Evolutionary conservation across 2,797 vertebrate genomes (phyloP), one percentile per base, ranked within the genome.

Genomic region (Agapornis canus): DNA sequence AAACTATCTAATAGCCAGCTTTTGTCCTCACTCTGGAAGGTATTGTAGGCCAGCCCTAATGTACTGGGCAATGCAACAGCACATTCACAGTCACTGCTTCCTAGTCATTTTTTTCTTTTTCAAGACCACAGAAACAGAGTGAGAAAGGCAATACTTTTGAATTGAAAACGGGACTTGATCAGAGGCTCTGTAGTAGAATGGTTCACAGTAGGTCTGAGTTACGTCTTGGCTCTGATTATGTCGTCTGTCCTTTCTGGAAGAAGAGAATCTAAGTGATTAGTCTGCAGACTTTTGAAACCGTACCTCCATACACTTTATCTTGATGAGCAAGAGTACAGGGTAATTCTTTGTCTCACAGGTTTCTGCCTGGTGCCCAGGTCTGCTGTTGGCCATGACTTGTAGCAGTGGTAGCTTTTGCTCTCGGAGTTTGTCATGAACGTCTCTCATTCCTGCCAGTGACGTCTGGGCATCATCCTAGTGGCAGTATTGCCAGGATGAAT

Each of bases 251-350:
- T 86, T 91, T 78, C 82, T 93, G 43, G 54, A 78, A 18, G 40
- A 54, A 90, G 39, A 66, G 48, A 78, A 66, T 83, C 35, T 14
- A 61, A 65, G 56, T 31, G 16, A 75, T 81, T 82, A 17, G 25
- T 56, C 42, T 59, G 79, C 3, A 72, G 42, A 14, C 32, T 89
- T 89, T 82, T 85, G 84, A 92, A 95, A 91, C 54, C 0, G 0
- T 85, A 71, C 13, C 83, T 87, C 31, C 42, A 21, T 17, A 12
- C 3, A 5, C 21, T 37, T 82, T 92, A 90, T 78, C 81, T 81
- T 66, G 92, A 91, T 94, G 65, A 89, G n/a, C 49, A 57, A 26
- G 68, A 49, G 42, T 32, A 92, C 81, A 94, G 79, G 81, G 60
- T 68, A 47, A 26, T 85, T 71, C 89, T 91, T 87, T 94, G 86